Evolutionary conservation across 1,140 invertebrate genomes (phyloP).

Genomic region (Drosophila bipectinata): DNA sequence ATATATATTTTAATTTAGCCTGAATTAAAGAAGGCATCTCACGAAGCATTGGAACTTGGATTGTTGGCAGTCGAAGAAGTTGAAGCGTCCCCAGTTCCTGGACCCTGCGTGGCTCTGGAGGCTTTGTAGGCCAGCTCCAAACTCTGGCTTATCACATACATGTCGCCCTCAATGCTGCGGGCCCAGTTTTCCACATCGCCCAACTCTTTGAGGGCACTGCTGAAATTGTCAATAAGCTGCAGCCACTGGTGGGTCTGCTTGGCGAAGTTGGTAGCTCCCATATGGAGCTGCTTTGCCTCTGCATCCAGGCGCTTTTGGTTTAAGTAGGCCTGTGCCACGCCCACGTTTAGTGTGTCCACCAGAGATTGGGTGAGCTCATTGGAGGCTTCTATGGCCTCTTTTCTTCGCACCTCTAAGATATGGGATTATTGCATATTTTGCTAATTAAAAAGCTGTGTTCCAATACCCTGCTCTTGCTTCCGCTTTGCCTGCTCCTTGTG

Average conservation of each 20-base stretch:
- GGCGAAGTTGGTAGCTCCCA: constrained; percentile 96
- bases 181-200: constrained; percentile 99
- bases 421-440: neutral
- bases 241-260: constrained; percentile 99
- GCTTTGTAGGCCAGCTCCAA: constrained; percentile 98
- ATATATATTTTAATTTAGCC: neutral
- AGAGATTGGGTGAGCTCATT: constrained; percentile 96
- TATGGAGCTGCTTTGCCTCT: constrained; percentile 98
- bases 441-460: neutral
- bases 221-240: constrained; percentile 96
- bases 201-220: constrained; percentile 97
- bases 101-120: constrained; percentile 83
- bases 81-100: constrained; percentile 20
- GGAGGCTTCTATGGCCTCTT: constrained; percentile 96
- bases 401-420: constrained; percentile 86
- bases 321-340: constrained; percentile 98
- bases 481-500: constrained; percentile 90
- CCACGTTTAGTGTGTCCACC: constrained; percentile 98
- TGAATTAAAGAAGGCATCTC: neutral
- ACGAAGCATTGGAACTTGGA: neutral
- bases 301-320: constrained; percentile 99
- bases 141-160: constrained; percentile 95
- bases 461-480: constrained; percentile 92
- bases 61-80: constrained; percentile 13
- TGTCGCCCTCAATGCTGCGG: constrained; percentile 97